Percentiles rank a stretch among this genome's conserved stretches.
Evolutionary conservation across 1,140 invertebrate species (phyloP).

Genomic region (Drosophila kurseongensis): DNA sequence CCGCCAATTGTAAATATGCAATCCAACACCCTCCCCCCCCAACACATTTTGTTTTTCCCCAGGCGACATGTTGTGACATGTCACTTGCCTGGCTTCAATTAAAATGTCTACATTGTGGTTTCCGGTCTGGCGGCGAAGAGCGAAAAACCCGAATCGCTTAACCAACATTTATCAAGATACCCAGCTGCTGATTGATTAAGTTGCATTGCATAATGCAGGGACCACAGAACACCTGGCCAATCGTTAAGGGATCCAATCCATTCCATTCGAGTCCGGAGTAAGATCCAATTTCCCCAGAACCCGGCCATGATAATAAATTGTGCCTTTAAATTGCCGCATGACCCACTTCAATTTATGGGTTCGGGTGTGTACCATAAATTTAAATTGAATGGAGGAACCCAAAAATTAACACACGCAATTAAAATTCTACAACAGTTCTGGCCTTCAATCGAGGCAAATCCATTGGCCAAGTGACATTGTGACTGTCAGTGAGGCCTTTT

Average conservation of each 20-base stretch:
- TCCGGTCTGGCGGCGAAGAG: slow-evolving; percentile 26
- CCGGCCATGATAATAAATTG: slow-evolving; percentile 65
- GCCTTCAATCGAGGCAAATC: slow-evolving; percentile 48
- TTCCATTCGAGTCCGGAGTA: slow-evolving; percentile 1
- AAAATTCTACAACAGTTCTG: slow-evolving; percentile 62
- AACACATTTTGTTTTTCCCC: neutral
- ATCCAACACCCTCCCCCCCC: neutral
- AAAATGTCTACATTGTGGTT: slow-evolving; percentile 75
- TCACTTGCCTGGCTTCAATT: slow-evolving; percentile 71
- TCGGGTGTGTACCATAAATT: slow-evolving; percentile 63
- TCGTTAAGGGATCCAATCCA: slow-evolving; percentile 19
- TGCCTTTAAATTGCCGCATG: slow-evolving; percentile 40
- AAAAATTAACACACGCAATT: slow-evolving; percentile 79
- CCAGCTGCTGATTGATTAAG: slow-evolving; percentile 71
- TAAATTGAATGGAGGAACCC: slow-evolving; percentile 53
- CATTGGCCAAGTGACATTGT: slow-evolving; percentile 44
- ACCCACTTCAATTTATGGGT: slow-evolving; percentile 64
- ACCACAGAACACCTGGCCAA: slow-evolving; percentile 66
- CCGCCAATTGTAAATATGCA: slow-evolving; percentile 60
- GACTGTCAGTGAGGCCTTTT: slow-evolving; percentile 16
- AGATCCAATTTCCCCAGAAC: slow-evolving; percentile 16
- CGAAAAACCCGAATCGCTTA: slow-evolving; percentile 12
- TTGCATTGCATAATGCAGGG: slow-evolving; percentile 62
- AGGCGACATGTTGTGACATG: slow-evolving; percentile 57
- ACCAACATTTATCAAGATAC: slow-evolving; percentile 23